Evolutionary conservation across 2,888 invertebrate genomes (phyloP).

Genomic region (Ceriagrion tenellum): DNA sequence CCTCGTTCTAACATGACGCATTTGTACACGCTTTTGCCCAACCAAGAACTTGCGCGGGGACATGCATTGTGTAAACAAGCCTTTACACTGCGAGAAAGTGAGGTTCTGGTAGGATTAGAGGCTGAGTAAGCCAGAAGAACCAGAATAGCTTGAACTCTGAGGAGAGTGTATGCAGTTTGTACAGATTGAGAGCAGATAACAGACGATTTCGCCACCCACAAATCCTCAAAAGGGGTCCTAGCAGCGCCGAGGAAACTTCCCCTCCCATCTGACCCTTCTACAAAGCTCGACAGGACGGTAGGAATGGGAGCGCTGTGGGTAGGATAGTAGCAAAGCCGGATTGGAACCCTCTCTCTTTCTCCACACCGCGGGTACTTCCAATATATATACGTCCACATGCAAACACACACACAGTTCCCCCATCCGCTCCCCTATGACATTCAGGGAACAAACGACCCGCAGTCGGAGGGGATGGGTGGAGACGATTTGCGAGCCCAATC

Average conservation of each 20-base stretch:
- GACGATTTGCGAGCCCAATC: constrained; percentile 58
- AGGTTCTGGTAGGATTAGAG: too few relatives aligned
- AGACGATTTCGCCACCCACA: background rate
- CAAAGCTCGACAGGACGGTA: background rate
- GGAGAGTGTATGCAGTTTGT: background rate
- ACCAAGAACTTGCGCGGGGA: too few relatives aligned
- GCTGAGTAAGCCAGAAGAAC: too few relatives aligned
- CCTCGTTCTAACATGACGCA: too few relatives aligned
- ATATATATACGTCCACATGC: too few relatives aligned
- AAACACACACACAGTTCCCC: background rate
- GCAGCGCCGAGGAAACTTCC: background rate
- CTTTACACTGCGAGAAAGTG: too few relatives aligned
- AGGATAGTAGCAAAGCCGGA: background rate
- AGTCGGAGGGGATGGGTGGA: background rate
- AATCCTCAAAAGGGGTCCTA: background rate
- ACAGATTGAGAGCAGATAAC: too few relatives aligned
- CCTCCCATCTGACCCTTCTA: background rate
- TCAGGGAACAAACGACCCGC: constrained; percentile 38
- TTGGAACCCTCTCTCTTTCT: background rate
- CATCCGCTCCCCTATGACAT: background rate
- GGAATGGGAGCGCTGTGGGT: background rate
- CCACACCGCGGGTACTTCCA: background rate
- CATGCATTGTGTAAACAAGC: too few relatives aligned
- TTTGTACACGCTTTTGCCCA: too few relatives aligned
- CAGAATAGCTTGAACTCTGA: too few relatives aligned